phyloP scores from a whole-genome alignment of 2,888 invertebrate species.

The Cerastis leucographa region DNA sequence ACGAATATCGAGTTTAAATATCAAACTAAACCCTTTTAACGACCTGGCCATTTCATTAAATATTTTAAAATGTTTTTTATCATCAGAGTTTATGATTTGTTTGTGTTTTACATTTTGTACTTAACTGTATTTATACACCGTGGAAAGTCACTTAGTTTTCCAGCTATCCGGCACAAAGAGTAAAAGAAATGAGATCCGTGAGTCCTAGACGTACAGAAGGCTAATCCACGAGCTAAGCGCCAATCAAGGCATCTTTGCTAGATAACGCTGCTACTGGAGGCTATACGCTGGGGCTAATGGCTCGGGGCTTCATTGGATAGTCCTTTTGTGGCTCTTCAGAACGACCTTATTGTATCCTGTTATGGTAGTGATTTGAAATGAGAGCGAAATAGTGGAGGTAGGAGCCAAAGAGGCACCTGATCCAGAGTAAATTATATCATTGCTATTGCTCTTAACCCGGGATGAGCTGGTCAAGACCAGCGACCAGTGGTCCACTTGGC shows the following conservation, averaged over 20 bases:
- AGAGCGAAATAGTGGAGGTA: too few relatives aligned
- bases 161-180: background rate
- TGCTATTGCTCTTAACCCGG: too few relatives aligned
- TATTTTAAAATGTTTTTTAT: background rate
- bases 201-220: background rate
- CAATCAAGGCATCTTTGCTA: slow-evolving; percentile 17
- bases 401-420: too few relatives aligned
- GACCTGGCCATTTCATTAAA: background rate
- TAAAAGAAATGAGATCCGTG: background rate
- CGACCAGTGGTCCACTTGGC: too few relatives aligned
- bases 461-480: too few relatives aligned
- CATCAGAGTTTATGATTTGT: background rate
- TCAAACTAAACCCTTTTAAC: background rate
- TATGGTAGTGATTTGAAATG: too few relatives aligned
- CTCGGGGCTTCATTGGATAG: background rate
- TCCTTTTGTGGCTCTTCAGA: background rate
- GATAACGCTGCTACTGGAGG: slow-evolving; percentile 5
- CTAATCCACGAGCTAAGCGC: slow-evolving; percentile 11
- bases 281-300: background rate
- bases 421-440: too few relatives aligned
- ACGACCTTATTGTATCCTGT: background rate
- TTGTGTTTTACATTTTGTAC: background rate
- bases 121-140: too few relatives aligned
- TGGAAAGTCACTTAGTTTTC: background rate
- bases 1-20: background rate